Evolutionary conservation across 2,113 vertebrate species (phyloP).

Genomic region (Microcebus jonahi): DNA sequence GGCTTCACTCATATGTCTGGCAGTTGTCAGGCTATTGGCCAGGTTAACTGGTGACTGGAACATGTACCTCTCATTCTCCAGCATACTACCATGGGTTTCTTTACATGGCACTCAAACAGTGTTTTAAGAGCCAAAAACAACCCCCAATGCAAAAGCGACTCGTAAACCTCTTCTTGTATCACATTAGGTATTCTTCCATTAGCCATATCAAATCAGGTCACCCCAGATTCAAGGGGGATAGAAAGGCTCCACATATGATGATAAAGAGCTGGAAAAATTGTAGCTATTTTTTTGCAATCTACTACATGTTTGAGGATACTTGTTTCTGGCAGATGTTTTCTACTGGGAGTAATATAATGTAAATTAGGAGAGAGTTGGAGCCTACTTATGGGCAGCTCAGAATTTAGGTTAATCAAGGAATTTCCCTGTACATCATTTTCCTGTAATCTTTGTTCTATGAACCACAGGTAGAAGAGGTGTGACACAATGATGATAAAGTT

Average conservation of each 20-base stretch:
- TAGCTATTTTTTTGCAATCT: not conserved
- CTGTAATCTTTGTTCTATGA: not conserved
- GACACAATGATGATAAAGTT: not conserved
- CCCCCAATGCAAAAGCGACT: not conserved
- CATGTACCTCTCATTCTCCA: not conserved
- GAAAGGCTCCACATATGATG: not conserved
- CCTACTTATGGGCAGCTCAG: not conserved
- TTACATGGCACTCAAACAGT: not conserved
- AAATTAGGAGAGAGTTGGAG: not conserved
- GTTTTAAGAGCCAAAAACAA: not conserved
- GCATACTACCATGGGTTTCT: not conserved
- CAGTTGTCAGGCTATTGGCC: not conserved
- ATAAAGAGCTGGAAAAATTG: not conserved
- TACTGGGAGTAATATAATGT: not conserved
- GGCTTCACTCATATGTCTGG: not conserved
- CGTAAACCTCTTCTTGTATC: not conserved
- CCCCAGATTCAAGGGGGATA: not conserved
- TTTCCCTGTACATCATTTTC: not conserved
- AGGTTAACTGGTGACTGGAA: not conserved
- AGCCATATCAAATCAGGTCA: not conserved
- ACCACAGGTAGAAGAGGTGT: not conserved
- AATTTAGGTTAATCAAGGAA: not conserved
- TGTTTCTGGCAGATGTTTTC: not conserved
- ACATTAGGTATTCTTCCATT: not conserved
- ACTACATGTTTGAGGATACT: not conserved